These are phyloP conservation scores for Oscheius sp. DNA, from an alignment of 2,888 invertebrate species.

Conservation along the genomic window DNA sequence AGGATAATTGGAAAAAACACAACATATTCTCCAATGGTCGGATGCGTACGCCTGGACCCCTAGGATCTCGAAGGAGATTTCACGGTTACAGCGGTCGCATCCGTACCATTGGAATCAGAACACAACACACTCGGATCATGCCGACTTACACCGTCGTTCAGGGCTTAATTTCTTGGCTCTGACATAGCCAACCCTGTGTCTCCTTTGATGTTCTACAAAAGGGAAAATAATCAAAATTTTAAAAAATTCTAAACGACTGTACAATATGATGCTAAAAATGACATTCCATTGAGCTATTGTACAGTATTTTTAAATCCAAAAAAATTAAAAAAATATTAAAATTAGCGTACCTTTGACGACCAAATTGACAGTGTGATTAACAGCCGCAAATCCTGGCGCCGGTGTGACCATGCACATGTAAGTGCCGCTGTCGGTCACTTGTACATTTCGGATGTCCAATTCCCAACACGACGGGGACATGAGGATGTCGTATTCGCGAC, in stretches of 20 bases:
- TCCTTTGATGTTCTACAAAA: constrained; percentile 31
- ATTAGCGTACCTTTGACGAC: constrained; percentile 71
- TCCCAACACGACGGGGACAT: constrained; percentile 61
- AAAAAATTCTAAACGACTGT: not conserved
- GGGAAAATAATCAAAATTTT: not conserved
- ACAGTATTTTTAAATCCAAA: not conserved
- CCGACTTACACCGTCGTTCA: constrained; percentile 13
- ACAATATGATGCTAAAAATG: not conserved
- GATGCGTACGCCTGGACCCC: no score
- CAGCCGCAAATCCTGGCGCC: constrained; percentile 36
- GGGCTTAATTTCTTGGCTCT: constrained; percentile 13
- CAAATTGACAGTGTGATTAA: constrained; percentile 66
- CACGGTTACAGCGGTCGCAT: not conserved
- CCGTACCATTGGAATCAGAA: no score
- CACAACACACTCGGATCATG: not conserved
- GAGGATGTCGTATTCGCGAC: constrained; percentile 28
- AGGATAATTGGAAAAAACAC: constrained; percentile 14
- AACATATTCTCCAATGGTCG: not conserved
- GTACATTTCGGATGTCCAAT: constrained; percentile 65
- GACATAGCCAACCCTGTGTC: constrained; percentile 10
- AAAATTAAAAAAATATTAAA: no score
- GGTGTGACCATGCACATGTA: constrained; percentile 64
- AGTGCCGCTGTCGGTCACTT: constrained; percentile 65
- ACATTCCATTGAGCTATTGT: no score
- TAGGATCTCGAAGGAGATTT: not conserved